phyloP scores from a whole-genome alignment of 2,888 invertebrate species.

The Pristionchus maxplancki region DNA sequence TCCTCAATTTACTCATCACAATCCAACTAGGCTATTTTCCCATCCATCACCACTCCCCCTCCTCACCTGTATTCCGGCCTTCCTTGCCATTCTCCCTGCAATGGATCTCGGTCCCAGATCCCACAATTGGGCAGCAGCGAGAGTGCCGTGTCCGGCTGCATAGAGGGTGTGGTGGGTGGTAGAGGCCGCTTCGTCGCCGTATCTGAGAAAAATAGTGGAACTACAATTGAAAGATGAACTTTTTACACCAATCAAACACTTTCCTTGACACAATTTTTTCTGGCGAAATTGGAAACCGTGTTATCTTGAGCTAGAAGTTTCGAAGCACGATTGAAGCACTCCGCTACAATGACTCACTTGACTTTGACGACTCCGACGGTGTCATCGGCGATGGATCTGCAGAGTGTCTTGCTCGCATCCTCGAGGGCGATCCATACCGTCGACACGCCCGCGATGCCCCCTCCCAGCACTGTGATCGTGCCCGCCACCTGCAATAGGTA shows the following conservation, averaged over 20 bases:
- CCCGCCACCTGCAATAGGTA: conserved; percentile 54
- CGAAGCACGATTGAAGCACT: background rate
- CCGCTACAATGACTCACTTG: conserved; percentile 82
- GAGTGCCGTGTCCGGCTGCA: conserved; percentile 85
- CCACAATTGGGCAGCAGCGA: conserved; percentile 84
- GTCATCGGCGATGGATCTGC: conserved; percentile 83
- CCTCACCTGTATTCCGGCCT: conserved; percentile 82
- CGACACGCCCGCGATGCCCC: conserved; percentile 80
- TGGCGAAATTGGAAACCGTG: background rate
- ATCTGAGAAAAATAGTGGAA: conserved; percentile 82
- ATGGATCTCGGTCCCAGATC: conserved; percentile 85
- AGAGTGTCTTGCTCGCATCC: conserved; percentile 84
- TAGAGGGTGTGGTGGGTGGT: conserved; percentile 84
- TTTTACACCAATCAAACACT: background rate
- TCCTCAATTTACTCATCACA: background rate
- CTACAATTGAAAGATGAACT: conserved; percentile 82
- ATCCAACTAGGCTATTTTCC: background rate
- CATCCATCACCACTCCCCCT: background rate
- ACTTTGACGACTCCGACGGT: conserved; percentile 86
- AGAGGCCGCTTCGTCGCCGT: conserved; percentile 84
- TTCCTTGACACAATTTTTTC: background rate
- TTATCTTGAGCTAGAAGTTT: no score
- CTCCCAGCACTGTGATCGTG: conserved; percentile 68
- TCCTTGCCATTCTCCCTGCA: conserved; percentile 83
- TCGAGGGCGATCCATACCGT: conserved; percentile 86